Evolutionary conservation across 2,888 invertebrate species (phyloP), one percentile per base, ranked within the genome.

Genomic region (Dolichomitus sp.): DNA sequence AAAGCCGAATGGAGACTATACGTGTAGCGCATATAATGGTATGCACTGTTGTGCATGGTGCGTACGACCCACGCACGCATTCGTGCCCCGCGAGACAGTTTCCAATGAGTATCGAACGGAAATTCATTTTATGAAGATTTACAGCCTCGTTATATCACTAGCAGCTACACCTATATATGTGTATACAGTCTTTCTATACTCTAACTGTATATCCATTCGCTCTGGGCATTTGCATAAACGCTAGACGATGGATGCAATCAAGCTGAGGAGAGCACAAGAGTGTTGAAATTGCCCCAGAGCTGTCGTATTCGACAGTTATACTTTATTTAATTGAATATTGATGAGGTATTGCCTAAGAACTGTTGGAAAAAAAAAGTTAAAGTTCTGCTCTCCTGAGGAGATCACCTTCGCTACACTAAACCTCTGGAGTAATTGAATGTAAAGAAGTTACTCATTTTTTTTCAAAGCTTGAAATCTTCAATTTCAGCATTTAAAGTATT

Each of bases 121-220:
- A 83, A 80, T 83, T 80, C 83, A 80, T 83, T 80, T 83, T 83
- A 83, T 80, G 77, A 83, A 77, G 83, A 83, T 83, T 80, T 83
- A 77, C 73, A 42, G 69, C 73, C 77, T 83, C 73, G 73, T 77
- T 80, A 73, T 77, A 63, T 77, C 63, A 65, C 77, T 50, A 40
- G 54, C 68, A 42, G 57, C 19, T 40, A 37, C n/a, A 17, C 3
- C 52, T 42, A 19, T 30, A 33, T 19, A 52, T 54, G 42, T 27
- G 33, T 30, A 72, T 48, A 14, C 4, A 40, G 12, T 9, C 52
- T 6, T 70, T 17, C 65, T 23, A 11, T 42, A 19, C 33, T 68
- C 14, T 61, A 42, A 52, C 19, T 61, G n/a, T 42, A 40, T 40
- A 59, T 82, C 50, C 59, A 63, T 54, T 79, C 45, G 72, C 72